phyloP scores from a whole-genome alignment of 2,888 invertebrate genomes.

The Scotopteryx bipunctaria region DNA sequence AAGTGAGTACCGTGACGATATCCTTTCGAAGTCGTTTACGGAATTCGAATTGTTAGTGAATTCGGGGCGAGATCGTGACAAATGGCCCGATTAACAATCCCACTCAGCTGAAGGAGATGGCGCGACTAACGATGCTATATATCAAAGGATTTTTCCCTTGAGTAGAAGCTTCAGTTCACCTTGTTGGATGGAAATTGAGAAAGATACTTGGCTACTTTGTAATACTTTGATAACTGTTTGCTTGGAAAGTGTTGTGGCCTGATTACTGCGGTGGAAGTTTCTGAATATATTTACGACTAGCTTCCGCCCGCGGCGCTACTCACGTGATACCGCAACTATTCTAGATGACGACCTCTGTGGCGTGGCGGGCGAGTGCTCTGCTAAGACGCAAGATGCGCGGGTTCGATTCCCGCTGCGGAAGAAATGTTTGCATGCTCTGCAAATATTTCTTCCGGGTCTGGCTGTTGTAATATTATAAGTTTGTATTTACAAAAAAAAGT shows the following conservation, averaged over 20 bases:
- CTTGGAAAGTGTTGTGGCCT: neutral
- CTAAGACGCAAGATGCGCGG: no score
- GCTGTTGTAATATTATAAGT: no score
- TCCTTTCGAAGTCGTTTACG: slow-evolving; percentile 20
- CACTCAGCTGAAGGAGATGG: slow-evolving; percentile 65
- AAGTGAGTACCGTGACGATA: slow-evolving; percentile 15
- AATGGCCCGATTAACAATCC: slow-evolving; percentile 80
- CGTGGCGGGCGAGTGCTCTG: no score
- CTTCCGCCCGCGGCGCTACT: no score
- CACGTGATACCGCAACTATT: no score
- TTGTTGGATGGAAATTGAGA: slow-evolving; percentile 10
- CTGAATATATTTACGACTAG: no score
- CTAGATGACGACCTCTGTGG: no score
- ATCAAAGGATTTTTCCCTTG: slow-evolving; percentile 79
- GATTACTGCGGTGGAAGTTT: no score
- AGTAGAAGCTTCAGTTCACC: slow-evolving; percentile 43
- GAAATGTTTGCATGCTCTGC: no score
- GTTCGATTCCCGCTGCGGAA: no score
- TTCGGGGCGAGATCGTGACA: slow-evolving; percentile 76
- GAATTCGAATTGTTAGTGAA: slow-evolving; percentile 46
- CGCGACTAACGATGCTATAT: slow-evolving; percentile 79
- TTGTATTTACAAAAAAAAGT: no score
- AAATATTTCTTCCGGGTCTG: no score
- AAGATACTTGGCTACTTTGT: slow-evolving; percentile 2
- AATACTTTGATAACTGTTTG: neutral